Conservation (phyloP, 2,797 vertebrate genomes). For the Micromesistius poutassou region DNA sequence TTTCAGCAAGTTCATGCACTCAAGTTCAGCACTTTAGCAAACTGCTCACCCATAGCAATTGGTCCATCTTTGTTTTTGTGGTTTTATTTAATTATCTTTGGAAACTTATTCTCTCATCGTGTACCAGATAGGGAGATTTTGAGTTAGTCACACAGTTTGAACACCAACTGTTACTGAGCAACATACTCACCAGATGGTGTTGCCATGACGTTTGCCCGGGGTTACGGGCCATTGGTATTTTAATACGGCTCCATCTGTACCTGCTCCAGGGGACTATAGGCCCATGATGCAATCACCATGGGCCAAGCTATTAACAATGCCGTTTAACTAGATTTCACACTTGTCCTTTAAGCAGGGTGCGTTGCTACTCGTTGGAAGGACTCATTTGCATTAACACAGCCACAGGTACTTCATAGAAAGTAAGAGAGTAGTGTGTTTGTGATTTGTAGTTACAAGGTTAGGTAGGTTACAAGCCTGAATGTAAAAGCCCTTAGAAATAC, state of each 20-base stretch:
- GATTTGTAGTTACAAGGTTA: too few relatives aligned
- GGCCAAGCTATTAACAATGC: slow-evolving; percentile 14
- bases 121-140: slow-evolving; percentile 26
- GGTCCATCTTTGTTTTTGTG: neutral
- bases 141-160: slow-evolving; percentile 26
- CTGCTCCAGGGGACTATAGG: slow-evolving; percentile 28
- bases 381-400: too few relatives aligned
- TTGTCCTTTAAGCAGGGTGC: slow-evolving; percentile 1
- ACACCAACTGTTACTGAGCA: slow-evolving; percentile 34
- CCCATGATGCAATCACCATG: slow-evolving; percentile 26
- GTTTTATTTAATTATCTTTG: neutral
- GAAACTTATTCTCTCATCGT: slow-evolving; percentile 1
- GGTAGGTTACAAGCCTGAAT: too few relatives aligned
- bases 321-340: slow-evolving; percentile 33
- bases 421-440: too few relatives aligned
- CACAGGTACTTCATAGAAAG: too few relatives aligned
- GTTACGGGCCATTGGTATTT: slow-evolving; percentile 53
- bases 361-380: neutral
- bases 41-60: neutral
- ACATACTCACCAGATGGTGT: slow-evolving; percentile 54
- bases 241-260: slow-evolving; percentile 43
- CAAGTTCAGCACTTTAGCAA: neutral
- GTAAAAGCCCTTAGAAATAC: too few relatives aligned
- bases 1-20: neutral
- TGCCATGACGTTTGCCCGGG: slow-evolving; percentile 39